These are phyloP conservation scores for Aplodontia rufa DNA, from an alignment of 2,113 vertebrate genomes.

Conservation along the genomic window DNA sequence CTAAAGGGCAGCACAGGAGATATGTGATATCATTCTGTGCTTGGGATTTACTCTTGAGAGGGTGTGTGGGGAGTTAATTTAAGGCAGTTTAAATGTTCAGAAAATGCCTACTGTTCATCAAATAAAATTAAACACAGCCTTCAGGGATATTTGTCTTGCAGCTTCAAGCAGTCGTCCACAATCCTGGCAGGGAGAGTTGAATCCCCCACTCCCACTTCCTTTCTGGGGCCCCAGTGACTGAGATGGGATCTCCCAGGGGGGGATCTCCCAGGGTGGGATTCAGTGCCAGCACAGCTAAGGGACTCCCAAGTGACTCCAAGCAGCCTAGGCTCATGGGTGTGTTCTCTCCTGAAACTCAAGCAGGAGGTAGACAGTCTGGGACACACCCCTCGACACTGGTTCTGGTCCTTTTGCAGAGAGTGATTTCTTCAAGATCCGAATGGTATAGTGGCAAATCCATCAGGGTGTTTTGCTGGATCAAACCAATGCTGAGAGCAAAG, in stretches of 20 bases:
- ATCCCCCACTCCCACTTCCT: too few species aligned
- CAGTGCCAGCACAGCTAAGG: neutral
- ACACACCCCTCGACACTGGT: neutral
- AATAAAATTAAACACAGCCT: neutral
- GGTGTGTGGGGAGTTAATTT: neutral
- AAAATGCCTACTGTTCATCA: neutral
- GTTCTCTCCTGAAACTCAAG: neutral
- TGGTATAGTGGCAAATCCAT: neutral
- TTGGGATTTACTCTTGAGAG: neutral
- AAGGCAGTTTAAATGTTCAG: neutral
- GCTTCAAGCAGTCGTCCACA: neutral
- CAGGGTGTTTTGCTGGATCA: neutral
- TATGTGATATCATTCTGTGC: neutral
- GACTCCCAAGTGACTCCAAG: neutral
- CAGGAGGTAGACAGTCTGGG: neutral
- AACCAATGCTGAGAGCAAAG: neutral
- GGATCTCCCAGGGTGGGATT: neutral
- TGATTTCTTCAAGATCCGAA: neutral
- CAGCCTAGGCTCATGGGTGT: neutral
- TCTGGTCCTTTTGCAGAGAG: neutral
- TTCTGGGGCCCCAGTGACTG: neutral
- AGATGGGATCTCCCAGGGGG: neutral
- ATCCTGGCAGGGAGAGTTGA: neutral
- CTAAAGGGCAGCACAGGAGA: neutral
- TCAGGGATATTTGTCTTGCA: neutral